phyloP scores from a whole-genome alignment of 2,113 vertebrate species.

The Malurus elegans region DNA sequence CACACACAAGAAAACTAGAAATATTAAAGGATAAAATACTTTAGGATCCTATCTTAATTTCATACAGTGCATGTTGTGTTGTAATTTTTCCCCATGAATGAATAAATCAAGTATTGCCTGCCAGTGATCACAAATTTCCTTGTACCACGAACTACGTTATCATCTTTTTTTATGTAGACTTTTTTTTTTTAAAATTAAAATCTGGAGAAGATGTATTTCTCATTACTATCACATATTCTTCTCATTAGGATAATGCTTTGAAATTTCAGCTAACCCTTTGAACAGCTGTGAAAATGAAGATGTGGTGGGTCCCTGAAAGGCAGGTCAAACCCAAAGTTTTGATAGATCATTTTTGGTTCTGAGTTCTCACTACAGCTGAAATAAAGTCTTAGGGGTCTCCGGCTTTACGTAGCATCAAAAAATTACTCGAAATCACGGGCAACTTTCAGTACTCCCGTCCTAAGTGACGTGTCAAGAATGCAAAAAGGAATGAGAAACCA shows the following conservation, averaged over 20 bases:
- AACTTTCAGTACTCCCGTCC: not conserved
- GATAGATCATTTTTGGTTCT: not conserved
- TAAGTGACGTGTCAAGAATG: not conserved
- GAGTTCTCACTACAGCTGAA: not conserved
- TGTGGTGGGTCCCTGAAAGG: not conserved
- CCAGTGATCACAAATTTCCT: not conserved
- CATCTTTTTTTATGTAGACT: not conserved
- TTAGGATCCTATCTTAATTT: slow-evolving; percentile 5
- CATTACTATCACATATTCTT: not conserved
- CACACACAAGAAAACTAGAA: slow-evolving; percentile 4
- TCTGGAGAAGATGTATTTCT: not conserved
- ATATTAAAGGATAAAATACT: slow-evolving; percentile 11
- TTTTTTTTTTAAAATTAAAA: not conserved
- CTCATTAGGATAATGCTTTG: not conserved
- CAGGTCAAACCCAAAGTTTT: not conserved
- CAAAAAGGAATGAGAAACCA: not conserved
- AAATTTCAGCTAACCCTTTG: not conserved
- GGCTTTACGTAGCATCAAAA: not conserved
- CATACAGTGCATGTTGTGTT: not conserved
- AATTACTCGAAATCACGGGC: not conserved
- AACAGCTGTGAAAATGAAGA: not conserved
- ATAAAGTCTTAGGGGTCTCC: not conserved
- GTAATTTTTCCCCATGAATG: slow-evolving; percentile 5
- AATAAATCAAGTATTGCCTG: not conserved
- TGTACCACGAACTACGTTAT: not conserved